These are phyloP conservation scores for Petrolisthes manimaculis DNA, from an alignment of 2,888 invertebrate genomes.

Conservation along the genomic window DNA sequence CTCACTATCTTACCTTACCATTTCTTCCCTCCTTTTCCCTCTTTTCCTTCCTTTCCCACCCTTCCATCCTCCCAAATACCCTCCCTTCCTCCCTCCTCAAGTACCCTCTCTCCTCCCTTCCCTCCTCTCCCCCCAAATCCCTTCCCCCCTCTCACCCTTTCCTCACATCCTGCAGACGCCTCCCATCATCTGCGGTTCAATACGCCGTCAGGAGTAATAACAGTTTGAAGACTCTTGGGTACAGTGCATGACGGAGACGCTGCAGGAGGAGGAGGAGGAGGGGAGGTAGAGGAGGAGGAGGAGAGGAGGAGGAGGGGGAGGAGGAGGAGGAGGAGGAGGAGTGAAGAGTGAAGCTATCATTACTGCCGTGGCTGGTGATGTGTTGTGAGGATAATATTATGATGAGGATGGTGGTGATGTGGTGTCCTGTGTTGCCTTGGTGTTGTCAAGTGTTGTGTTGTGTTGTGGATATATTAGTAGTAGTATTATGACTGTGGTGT, in stretches of 20 bases:
- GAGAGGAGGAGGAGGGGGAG: not conserved
- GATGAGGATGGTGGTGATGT: not conserved
- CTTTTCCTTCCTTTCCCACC: not conserved
- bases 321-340: not conserved
- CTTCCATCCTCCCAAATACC: not conserved
- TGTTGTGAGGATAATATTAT: not conserved
- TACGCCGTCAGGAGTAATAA: constrained; percentile 16
- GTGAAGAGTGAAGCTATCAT: not conserved
- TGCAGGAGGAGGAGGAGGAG: not conserved
- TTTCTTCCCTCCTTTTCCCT: not conserved
- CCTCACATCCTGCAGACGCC: not conserved
- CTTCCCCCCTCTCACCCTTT: not conserved
- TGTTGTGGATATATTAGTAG: too few relatives aligned
- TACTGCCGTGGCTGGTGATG: not conserved
- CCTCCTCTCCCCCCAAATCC: not conserved
- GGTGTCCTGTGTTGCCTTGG: too few relatives aligned
- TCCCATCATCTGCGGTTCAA: constrained; percentile 11
- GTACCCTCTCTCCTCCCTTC: not conserved
- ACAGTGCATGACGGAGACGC: not conserved
- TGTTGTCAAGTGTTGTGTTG: too few relatives aligned
- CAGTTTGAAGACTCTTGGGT: not conserved
- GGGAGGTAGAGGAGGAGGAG: not conserved
- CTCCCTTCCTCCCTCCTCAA: not conserved
- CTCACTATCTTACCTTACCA: not conserved
- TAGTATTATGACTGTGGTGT: not conserved